These are phyloP conservation scores for Phylloscopus whistleri DNA, from an alignment of 2,113 vertebrate species.

Conservation along the genomic window DNA sequence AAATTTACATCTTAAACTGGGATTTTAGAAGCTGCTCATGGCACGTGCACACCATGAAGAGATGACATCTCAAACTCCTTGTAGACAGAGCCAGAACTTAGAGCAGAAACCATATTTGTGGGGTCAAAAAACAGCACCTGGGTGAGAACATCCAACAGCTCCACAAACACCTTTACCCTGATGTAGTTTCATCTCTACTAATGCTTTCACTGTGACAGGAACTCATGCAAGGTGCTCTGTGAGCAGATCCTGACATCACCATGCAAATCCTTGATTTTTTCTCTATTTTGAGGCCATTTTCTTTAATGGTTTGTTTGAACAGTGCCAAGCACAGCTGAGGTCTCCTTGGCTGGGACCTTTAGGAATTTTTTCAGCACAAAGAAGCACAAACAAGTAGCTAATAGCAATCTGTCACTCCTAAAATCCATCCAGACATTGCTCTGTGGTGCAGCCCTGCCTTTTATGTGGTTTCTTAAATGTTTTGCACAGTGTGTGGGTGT, in stretches of 20 bases:
- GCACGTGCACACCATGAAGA: fast-evolving
- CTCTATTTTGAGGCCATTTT: not conserved
- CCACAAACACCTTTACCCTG: not conserved
- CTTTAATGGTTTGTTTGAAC: not conserved
- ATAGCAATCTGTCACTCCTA: conserved; percentile 23
- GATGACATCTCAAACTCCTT: not conserved
- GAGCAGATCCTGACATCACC: not conserved
- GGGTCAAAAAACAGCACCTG: not conserved
- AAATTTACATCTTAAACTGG: not conserved
- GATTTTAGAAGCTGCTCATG: not conserved
- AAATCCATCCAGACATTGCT: not conserved
- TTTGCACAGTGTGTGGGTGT: not conserved
- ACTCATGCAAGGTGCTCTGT: not conserved
- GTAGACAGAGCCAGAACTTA: not conserved
- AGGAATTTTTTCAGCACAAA: not conserved
- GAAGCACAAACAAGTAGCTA: conserved; percentile 3
- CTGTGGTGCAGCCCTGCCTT: conserved; percentile 38
- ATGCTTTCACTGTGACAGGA: not conserved
- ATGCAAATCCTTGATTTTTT: not conserved
- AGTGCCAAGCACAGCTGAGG: not conserved
- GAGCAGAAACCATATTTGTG: not conserved
- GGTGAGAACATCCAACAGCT: not conserved
- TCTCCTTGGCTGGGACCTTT: not conserved
- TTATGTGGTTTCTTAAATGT: conserved; percentile 54
- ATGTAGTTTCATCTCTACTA: fast-evolving